Conservation (phyloP, 2,888 invertebrate genomes). For the Gisinianus flammeolus region DNA sequence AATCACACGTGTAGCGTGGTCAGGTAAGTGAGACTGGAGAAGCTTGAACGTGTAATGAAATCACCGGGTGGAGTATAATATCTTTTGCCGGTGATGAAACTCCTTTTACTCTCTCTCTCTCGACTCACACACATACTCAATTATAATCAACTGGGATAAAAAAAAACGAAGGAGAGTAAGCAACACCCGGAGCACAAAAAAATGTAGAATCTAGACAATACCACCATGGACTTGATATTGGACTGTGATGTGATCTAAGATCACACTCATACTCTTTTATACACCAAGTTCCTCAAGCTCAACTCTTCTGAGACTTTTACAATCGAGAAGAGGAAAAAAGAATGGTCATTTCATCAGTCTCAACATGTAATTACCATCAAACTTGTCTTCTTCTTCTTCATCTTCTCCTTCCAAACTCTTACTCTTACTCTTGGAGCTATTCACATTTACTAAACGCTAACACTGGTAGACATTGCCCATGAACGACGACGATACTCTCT, state of each 20-base stretch:
- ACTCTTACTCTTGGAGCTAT: too few relatives aligned
- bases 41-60: constrained; percentile 30
- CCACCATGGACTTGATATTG: neutral
- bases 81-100: constrained; percentile 19
- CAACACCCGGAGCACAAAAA: constrained; percentile 18
- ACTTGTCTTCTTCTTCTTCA: constrained; percentile 30
- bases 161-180: too few relatives aligned
- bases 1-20: constrained; percentile 25
- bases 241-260: too few relatives aligned
- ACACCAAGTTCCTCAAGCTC: neutral
- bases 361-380: constrained; percentile 39
- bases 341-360: constrained; percentile 25
- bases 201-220: constrained; percentile 12
- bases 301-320: neutral
- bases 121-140: neutral
- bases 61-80: constrained; percentile 27
- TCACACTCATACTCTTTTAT: neutral
- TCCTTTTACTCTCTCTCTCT: too few relatives aligned
- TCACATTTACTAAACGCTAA: too few relatives aligned
- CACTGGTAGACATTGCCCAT: too few relatives aligned
- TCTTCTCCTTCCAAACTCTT: too few relatives aligned
- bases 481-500: neutral
- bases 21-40: constrained; percentile 26
- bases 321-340: neutral
- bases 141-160: constrained; percentile 4